Evolutionary conservation across 1,140 invertebrate genomes (phyloP), one percentile per base, ranked within the genome.

Genomic region (Tetragonula clypearis): DNA sequence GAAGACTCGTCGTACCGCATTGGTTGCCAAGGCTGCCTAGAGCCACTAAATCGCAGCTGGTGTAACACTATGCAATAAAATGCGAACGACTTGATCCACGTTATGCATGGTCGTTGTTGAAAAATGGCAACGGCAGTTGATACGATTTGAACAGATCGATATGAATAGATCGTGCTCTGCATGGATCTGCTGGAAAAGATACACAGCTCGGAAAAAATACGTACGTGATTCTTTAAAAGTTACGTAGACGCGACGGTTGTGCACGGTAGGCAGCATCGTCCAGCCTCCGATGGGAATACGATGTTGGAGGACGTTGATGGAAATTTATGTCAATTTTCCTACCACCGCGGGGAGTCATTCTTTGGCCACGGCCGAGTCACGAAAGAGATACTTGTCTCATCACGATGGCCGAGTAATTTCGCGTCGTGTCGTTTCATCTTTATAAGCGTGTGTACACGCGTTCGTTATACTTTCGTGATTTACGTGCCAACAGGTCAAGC

Each of bases 11-110:
- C 26, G 30, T 62, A 71, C 62, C 55, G 53, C 65, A 66, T 68
- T 55, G 73, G 73, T 84, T 58, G 53, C 58, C 56, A 26, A 62
- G 72, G 74, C 53, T 26, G 58, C 9, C 41, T 26, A 19, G 62
- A 6, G 17, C 2, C 26, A 30, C 8, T 23, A 66, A 65, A 55
- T 56, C 30, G 53, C 65, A 69, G 5, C 78, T 11, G 75, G n/a
- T 21, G 23, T 60, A 23, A 2, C 15, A 55, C 19, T 49, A 49
- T 53, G 56, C 55, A 65, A 79, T 86, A 88, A 88, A 86, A 15
- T 21, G 35, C 86, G 6, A 41, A 6, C n/a, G 75, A 41, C 55
- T 86, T 49, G 30, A 23, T 60, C 12, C n/a, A 6, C 23, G 35
- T 41, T 66, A 71, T n/a, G 1, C 21, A 41, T 8, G n/a, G 41